Evolutionary conservation across 2,113 vertebrate genomes (phyloP).

Genomic region (Zosterops hypoxanthus): DNA sequence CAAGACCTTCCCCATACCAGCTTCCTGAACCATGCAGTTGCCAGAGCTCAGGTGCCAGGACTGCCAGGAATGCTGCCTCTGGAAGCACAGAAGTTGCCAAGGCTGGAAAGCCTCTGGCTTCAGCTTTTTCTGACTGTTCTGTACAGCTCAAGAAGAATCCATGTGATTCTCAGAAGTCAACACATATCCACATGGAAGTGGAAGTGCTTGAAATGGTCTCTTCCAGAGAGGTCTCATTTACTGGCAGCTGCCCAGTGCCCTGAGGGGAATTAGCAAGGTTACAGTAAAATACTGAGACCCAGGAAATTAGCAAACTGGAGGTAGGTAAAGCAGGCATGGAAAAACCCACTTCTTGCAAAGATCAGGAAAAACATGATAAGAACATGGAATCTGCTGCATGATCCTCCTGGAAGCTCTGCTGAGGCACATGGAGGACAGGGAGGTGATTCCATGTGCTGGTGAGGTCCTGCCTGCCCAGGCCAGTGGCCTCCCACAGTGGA

Average conservation of each 20-base stretch:
- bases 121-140: not conserved
- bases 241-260: not conserved
- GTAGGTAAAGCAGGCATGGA: not conserved
- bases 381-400: constrained; percentile 7
- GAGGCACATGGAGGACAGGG: not conserved
- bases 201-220: not conserved
- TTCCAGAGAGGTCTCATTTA: not conserved
- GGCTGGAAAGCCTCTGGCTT: not conserved
- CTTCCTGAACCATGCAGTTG: not conserved
- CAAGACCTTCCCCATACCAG: not conserved
- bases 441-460: too few species aligned
- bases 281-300: constrained; percentile 18
- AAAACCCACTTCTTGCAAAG: not conserved
- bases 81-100: not conserved
- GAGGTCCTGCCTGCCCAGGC: not conserved
- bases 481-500: not conserved
- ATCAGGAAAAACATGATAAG: not conserved
- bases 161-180: not conserved
- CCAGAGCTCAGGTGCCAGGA: not conserved
- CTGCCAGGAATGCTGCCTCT: not conserved
- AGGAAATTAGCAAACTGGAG: constrained; percentile 19
- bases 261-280: not conserved
- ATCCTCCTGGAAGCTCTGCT: not conserved
- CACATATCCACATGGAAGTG: not conserved
- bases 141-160: not conserved